phyloP scores from a whole-genome alignment of 53 echinoderm and acorn worm genomes.

The Actinopyga echinites region DNA sequence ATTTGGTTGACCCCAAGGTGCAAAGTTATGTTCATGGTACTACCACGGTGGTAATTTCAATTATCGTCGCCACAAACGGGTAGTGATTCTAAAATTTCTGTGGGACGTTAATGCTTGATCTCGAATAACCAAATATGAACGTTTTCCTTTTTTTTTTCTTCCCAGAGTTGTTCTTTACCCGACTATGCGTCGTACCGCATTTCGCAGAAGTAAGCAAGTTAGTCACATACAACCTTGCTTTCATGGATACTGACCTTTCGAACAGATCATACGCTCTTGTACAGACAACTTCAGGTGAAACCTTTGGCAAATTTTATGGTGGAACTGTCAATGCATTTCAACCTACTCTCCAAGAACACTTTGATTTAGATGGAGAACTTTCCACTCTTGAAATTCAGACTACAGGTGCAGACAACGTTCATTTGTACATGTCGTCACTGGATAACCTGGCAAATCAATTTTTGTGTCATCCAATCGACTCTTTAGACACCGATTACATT shows the following conservation, averaged over 20 bases:
- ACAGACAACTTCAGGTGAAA: neutral
- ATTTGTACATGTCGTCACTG: neutral
- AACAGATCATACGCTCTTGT: neutral
- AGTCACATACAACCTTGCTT: neutral
- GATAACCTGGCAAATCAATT: too few relatives aligned
- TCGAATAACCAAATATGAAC: too few relatives aligned
- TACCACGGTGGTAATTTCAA: too few relatives aligned
- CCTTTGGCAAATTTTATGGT: neutral
- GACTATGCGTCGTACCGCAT: neutral
- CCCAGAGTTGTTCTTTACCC: neutral
- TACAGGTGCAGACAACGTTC: neutral
- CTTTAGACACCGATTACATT: neutral
- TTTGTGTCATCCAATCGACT: neutral
- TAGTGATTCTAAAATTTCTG: too few relatives aligned
- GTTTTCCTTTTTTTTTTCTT: neutral
- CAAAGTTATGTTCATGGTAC: too few relatives aligned
- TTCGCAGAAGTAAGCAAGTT: neutral
- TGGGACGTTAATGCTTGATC: too few relatives aligned
- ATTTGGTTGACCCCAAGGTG: too few relatives aligned
- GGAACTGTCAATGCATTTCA: neutral
- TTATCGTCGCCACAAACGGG: too few relatives aligned
- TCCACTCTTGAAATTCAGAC: neutral
- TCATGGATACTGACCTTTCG: neutral
- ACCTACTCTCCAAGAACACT: neutral
- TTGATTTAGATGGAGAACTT: too few relatives aligned